phyloP scores from a whole-genome alignment of 2,888 invertebrate genomes.

The Branchipolynoe longqiensis region DNA sequence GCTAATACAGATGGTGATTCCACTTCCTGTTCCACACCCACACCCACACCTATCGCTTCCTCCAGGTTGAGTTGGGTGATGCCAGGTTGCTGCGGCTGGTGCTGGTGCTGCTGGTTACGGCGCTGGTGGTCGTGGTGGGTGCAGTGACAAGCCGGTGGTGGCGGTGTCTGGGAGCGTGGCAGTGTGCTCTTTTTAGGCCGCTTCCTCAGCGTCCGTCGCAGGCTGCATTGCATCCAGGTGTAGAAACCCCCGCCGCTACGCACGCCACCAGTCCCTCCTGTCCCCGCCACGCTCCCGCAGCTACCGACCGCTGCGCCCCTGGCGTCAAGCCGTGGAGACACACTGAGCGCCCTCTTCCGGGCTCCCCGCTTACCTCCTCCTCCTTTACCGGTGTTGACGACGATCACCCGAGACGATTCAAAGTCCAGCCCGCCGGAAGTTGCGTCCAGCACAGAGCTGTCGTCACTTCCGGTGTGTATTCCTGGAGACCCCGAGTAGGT shows the following conservation, averaged over 20 bases:
- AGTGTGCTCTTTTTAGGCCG: conserved; percentile 23
- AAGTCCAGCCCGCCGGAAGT: conserved; percentile 1
- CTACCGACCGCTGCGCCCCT: conserved; percentile 12
- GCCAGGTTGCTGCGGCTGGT: background rate
- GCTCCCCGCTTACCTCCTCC: background rate
- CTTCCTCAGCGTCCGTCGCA: conserved; percentile 14
- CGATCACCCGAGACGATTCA: conserved; percentile 26
- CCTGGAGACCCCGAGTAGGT: background rate
- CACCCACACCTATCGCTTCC: background rate
- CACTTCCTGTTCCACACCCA: conserved; percentile 37
- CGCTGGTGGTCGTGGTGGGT: background rate
- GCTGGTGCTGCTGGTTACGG: background rate
- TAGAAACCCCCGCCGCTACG: conserved; percentile 26
- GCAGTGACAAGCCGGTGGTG: background rate
- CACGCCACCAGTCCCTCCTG: background rate
- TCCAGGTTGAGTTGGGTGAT: background rate
- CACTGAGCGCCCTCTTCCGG: conserved; percentile 20
- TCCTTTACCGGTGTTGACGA: background rate
- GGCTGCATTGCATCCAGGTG: conserved; percentile 48
- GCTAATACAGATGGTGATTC: background rate
- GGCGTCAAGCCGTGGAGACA: conserved; percentile 21
- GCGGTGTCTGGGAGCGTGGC: background rate
- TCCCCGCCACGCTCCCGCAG: background rate
- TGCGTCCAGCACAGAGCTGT: background rate
- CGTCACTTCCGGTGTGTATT: background rate